These are phyloP conservation scores for Anas georgica DNA, from an alignment of 2,797 vertebrate genomes.

Conservation along the genomic window DNA sequence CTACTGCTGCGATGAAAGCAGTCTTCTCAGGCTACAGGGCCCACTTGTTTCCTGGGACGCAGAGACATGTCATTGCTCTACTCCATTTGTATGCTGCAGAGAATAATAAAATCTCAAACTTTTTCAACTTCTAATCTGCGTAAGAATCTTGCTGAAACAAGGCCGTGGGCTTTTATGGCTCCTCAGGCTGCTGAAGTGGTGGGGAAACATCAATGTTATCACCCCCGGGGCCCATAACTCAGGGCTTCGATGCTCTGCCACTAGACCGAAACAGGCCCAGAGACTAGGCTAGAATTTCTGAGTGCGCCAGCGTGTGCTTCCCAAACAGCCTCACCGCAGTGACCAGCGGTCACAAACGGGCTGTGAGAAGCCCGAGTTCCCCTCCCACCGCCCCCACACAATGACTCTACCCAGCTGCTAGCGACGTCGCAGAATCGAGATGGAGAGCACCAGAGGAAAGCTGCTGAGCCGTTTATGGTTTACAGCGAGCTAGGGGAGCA, in stretches of 20 bases:
- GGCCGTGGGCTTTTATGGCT: background rate
- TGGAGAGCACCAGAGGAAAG: background rate
- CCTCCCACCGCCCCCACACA: background rate
- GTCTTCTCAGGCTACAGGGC: background rate
- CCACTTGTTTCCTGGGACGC: background rate
- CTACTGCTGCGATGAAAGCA: background rate
- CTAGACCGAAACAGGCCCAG: background rate
- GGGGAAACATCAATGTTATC: background rate
- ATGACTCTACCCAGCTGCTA: background rate
- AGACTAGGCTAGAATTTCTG: background rate
- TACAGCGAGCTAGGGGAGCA: background rate
- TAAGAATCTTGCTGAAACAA: background rate
- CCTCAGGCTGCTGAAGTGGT: background rate
- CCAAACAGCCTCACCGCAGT: background rate
- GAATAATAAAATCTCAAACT: background rate
- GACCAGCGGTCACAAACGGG: background rate
- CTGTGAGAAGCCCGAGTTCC: background rate
- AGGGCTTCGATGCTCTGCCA: background rate
- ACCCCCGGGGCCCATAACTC: background rate
- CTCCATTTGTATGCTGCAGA: background rate
- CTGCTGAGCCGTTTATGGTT: background rate
- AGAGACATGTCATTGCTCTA: background rate
- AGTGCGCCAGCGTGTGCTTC: background rate
- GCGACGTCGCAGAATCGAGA: fast-evolving
- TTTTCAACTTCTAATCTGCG: background rate